Percentiles rank a stretch among this genome's conserved stretches.
phyloP scores from a whole-genome alignment of 37 sponge, comb jelly and placozoan genomes.

The Spongilla lacustris region DNA sequence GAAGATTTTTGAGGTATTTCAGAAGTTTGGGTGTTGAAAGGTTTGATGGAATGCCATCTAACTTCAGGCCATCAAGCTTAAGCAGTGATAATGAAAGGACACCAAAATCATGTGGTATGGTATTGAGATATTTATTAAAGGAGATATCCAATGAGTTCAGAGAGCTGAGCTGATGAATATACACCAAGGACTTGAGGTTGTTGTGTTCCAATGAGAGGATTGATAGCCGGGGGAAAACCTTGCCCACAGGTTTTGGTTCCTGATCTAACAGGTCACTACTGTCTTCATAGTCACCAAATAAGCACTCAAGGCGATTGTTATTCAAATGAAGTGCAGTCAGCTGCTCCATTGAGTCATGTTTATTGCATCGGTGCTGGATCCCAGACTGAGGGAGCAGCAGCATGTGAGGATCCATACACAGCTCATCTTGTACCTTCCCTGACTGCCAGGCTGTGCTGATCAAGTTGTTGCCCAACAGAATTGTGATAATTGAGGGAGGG shows the following conservation, averaged over 20 bases:
- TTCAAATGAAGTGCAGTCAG: conserved; percentile 51
- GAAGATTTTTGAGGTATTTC: conserved; percentile 55
- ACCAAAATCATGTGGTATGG: conserved; percentile 67
- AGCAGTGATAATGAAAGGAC: conserved; percentile 56
- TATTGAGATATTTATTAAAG: conserved; percentile 22
- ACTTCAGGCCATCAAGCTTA: conserved; percentile 43
- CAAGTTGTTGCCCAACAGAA: conserved; percentile 30
- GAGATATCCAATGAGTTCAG: conserved; percentile 64
- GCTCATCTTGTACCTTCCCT: not conserved
- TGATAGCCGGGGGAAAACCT: conserved; percentile 57
- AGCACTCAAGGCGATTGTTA: conserved; percentile 34
- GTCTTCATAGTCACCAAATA: conserved; percentile 17
- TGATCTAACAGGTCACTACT: not conserved
- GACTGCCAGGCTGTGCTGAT: conserved; percentile 5
- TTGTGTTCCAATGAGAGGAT: conserved; percentile 41
- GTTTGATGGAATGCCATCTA: conserved; percentile 36
- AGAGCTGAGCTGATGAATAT: conserved; percentile 38
- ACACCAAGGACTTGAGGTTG: conserved; percentile 32
- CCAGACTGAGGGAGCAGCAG: conserved; percentile 13
- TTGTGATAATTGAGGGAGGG: conserved; percentile 23
- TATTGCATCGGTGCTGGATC: conserved; percentile 35
- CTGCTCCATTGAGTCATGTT: conserved; percentile 36
- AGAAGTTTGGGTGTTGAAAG: conserved; percentile 35
- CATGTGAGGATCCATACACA: conserved; percentile 41
- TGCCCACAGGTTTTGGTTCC: not conserved